Conservation (phyloP, 2,797 vertebrate genomes). For the Sparus aurata region DNA sequence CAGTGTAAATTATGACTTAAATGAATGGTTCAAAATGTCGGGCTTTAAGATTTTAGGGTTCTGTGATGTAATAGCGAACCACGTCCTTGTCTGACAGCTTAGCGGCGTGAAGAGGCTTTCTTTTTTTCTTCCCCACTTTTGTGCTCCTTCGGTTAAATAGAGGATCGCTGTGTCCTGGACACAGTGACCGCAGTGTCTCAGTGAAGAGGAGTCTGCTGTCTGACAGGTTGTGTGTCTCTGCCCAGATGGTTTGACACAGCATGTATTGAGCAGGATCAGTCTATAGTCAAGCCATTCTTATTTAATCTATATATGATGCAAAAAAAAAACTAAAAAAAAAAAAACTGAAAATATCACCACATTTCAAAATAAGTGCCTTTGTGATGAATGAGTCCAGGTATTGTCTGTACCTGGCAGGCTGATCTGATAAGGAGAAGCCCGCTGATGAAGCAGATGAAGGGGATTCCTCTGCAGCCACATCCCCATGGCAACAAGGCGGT, state of each 20-base stretch:
- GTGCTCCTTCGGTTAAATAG: conserved; percentile 4
- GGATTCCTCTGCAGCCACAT: conserved; percentile 72
- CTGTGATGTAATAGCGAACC: no score
- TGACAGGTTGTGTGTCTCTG: conserved; percentile 19
- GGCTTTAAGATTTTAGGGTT: rapidly evolving
- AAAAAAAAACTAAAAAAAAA: no score
- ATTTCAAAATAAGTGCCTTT: not conserved
- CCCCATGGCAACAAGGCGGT: conserved; percentile 75
- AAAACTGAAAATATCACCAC: not conserved
- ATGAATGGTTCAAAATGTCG: not conserved
- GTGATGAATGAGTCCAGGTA: not conserved
- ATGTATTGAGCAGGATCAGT: conserved; percentile 1
- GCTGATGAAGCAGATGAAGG: conserved; percentile 53
- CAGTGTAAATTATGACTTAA: not conserved
- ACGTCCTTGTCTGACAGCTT: conserved; percentile 15
- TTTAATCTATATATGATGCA: no score
- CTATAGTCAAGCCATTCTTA: not conserved
- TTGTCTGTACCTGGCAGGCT: not conserved
- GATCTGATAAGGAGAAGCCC: conserved; percentile 43
- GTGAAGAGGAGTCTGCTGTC: conserved; percentile 32
- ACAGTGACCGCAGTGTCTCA: conserved; percentile 55
- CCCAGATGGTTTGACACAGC: conserved; percentile 23
- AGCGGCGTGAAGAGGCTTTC: not conserved
- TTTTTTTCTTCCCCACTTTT: not conserved
- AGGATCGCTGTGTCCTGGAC: conserved; percentile 14